Percentiles rank a stretch among this genome's conserved stretches.
Evolutionary conservation across 2,797 vertebrate species (phyloP).

Genomic region (Astyanax mexicanus): DNA sequence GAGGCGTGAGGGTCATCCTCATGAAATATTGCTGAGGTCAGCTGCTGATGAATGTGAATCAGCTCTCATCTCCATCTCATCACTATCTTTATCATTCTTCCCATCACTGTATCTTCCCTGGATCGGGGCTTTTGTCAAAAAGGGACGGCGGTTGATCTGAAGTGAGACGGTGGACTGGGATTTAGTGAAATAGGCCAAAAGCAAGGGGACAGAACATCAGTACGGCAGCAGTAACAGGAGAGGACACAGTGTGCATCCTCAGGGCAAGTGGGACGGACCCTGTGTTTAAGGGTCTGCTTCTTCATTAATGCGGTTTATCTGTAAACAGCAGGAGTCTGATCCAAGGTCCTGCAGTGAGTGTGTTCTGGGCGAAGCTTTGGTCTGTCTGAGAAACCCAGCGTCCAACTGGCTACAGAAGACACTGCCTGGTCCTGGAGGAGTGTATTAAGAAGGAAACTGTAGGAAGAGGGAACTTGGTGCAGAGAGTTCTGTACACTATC

Average conservation of each 20-base stretch:
- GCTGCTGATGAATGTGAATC: constrained; percentile 4
- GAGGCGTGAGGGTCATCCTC: not conserved
- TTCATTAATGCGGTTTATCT: not conserved
- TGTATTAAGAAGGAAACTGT: not conserved
- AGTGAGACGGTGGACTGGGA: not conserved
- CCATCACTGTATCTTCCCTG: not conserved
- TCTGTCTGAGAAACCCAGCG: not conserved
- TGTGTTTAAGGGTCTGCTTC: not conserved
- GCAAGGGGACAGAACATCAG: not conserved
- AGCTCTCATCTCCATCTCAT: not conserved
- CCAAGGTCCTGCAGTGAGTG: not conserved
- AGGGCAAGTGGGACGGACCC: not conserved
- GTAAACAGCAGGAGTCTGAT: not conserved
- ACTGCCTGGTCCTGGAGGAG: not conserved
- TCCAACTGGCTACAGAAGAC: not conserved
- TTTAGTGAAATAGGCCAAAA: not conserved
- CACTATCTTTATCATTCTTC: not conserved
- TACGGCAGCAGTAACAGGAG: not conserved
- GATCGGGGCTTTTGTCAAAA: constrained; percentile 7
- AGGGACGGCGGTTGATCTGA: not conserved
- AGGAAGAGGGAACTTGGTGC: not conserved
- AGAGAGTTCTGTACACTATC: too few relatives aligned
- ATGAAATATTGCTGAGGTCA: not conserved
- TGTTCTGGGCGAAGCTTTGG: not conserved
- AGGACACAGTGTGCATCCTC: not conserved